These are phyloP conservation scores for Rutilus rutilus DNA, from an alignment of 2,113 vertebrate species.

Conservation along the genomic window DNA sequence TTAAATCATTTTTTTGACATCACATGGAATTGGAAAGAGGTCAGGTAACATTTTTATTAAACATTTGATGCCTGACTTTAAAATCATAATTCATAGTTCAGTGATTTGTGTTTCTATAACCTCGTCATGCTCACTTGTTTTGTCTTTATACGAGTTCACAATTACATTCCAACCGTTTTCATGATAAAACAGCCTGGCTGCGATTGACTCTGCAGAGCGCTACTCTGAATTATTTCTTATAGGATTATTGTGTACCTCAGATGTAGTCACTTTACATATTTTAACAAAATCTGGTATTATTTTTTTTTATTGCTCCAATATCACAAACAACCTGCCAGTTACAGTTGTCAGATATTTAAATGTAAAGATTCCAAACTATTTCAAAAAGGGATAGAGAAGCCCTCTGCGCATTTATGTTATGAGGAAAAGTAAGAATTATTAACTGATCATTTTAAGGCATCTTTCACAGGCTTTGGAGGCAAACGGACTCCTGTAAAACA, in stretches of 20 bases:
- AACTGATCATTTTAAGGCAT: not conserved
- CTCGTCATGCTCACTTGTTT: not conserved
- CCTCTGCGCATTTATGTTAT: not conserved
- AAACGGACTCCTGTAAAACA: not conserved
- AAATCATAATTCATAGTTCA: not conserved
- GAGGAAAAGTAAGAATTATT: not conserved
- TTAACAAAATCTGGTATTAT: no score
- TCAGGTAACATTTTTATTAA: not conserved
- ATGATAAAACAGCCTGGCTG: not conserved
- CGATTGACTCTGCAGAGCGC: not conserved
- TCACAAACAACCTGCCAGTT: not conserved
- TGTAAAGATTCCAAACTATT: not conserved
- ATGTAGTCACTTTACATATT: not conserved
- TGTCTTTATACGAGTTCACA: slow-evolving; percentile 2
- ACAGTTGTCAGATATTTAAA: not conserved
- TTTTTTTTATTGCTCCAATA: not conserved
- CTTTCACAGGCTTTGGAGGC: not conserved
- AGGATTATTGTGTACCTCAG: not conserved
- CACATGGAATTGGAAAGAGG: not conserved
- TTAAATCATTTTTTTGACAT: not conserved
- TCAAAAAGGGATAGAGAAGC: not conserved
- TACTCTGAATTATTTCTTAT: not conserved
- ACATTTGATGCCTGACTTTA: not conserved
- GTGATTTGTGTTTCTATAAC: not conserved
- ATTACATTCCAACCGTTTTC: not conserved